These are phyloP conservation scores for Glomeris maerens DNA, from an alignment of 1,140 invertebrate species.

Conservation along the genomic window DNA sequence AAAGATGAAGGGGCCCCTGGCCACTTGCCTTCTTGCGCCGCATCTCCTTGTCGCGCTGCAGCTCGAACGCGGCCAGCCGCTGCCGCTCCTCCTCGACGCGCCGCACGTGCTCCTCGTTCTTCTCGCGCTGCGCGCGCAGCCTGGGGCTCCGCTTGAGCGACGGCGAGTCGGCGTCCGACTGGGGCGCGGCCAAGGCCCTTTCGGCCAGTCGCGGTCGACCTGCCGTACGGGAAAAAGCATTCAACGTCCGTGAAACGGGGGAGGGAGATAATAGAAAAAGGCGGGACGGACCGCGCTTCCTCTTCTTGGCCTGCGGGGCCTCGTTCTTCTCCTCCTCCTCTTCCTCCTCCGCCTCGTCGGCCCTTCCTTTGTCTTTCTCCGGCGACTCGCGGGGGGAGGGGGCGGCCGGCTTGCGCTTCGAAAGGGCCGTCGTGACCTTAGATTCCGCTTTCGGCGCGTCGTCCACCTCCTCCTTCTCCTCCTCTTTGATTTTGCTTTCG, in stretches of 20 bases:
- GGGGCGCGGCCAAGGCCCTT: too few relatives aligned
- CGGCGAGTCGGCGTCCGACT: too few relatives aligned
- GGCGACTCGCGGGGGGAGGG: neutral
- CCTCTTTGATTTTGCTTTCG: slow-evolving; percentile 5
- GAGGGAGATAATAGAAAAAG: too few relatives aligned
- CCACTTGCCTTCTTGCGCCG: too few relatives aligned
- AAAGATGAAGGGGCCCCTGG: neutral
- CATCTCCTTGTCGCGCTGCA: slow-evolving; percentile 21
- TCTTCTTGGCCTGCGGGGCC: neutral
- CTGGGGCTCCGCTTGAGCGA: slow-evolving; percentile 6
- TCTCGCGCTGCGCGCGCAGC: slow-evolving; percentile 42
- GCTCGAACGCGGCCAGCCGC: slow-evolving; percentile 6
- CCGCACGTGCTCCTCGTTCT: slow-evolving; percentile 51
- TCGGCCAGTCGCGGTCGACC: too few relatives aligned
- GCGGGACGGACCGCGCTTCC: too few relatives aligned
- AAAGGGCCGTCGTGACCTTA: too few relatives aligned
- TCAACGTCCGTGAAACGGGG: too few relatives aligned
- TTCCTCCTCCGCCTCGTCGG: slow-evolving; percentile 11
- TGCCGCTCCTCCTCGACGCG: slow-evolving; percentile 40
- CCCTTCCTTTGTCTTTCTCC: slow-evolving; percentile 13
- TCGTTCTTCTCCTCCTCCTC: neutral
- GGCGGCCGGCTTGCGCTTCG: too few relatives aligned
- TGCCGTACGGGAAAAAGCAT: too few relatives aligned
- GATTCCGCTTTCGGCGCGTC: slow-evolving; percentile 12
- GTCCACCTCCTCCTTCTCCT: slow-evolving; percentile 17